Percentiles rank a stretch among this genome's conserved stretches.
Evolutionary conservation across 1,140 invertebrate species (phyloP).

Genomic region (Drosophila takahashii): DNA sequence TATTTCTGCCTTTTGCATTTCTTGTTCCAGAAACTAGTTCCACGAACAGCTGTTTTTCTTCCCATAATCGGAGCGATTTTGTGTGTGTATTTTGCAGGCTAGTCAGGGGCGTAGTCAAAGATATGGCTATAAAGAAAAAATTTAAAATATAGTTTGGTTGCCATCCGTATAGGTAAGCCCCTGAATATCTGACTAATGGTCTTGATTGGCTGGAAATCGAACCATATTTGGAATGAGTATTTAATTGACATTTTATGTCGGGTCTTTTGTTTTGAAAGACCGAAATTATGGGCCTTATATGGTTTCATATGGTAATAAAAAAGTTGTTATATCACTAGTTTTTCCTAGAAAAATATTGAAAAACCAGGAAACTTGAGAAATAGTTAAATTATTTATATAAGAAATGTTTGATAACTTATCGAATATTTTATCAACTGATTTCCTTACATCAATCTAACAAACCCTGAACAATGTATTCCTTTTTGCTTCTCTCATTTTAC

Average conservation of each 20-base stretch:
- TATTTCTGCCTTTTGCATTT: constrained; percentile 5
- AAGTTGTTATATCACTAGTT: background rate
- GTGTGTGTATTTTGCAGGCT: background rate
- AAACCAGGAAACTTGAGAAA: background rate
- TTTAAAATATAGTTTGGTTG: constrained; percentile 12
- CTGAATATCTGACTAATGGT: constrained; percentile 28
- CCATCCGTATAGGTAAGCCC: constrained; percentile 1
- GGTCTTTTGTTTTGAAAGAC: constrained; percentile 19
- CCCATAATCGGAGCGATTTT: constrained; percentile 31
- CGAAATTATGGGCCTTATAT: constrained; percentile 10
- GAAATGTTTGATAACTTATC: background rate
- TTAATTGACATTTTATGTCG: constrained; percentile 27
- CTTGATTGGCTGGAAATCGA: constrained; percentile 37
- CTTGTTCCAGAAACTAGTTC: constrained; percentile 41
- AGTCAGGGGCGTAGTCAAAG: constrained; percentile 14
- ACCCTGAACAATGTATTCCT: constrained; percentile 17
- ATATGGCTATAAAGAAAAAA: constrained; percentile 3
- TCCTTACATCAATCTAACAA: constrained; percentile 31
- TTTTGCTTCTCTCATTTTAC: background rate
- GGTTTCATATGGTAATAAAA: background rate
- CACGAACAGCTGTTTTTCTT: constrained; percentile 46
- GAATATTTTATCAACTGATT: constrained; percentile 13
- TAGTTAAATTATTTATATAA: no score
- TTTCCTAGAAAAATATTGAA: background rate
- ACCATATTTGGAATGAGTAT: constrained; percentile 53